Percentiles rank a stretch among this genome's conserved stretches.
Evolutionary conservation across 92 coral and sea anemone species (phyloP).

Genomic region (Phenganax stokvisi): DNA sequence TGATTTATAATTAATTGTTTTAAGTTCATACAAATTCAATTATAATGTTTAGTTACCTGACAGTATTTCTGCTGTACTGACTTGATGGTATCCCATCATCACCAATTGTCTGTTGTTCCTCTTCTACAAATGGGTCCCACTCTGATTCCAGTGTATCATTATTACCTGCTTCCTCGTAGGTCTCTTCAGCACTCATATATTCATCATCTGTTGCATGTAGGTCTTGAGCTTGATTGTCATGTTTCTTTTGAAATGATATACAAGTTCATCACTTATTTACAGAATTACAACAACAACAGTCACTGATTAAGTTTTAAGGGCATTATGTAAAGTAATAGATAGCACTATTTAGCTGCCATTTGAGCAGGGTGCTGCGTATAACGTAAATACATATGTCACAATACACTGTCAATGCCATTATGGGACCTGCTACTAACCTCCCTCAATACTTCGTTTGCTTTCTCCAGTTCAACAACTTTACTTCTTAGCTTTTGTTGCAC

Average conservation of each 20-base stretch:
- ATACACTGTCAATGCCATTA: not conserved
- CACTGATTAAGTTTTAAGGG: no score
- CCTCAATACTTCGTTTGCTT: not conserved
- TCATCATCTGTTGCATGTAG: not conserved
- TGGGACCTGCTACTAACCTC: not conserved
- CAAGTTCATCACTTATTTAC: not conserved
- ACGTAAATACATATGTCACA: not conserved
- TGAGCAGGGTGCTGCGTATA: not conserved
- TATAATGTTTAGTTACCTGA: not conserved
- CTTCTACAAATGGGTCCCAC: conserved; percentile 5
- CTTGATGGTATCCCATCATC: not conserved
- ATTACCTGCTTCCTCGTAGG: not conserved
- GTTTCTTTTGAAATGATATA: not conserved
- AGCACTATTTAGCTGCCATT: not conserved
- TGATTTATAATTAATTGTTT: not conserved
- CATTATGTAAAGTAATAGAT: not conserved
- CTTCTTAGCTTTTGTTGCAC: not conserved
- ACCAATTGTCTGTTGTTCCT: not conserved
- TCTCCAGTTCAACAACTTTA: not conserved
- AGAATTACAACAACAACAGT: no score
- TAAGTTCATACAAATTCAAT: not conserved
- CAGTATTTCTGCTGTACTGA: conserved; percentile 4
- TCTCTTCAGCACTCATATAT: not conserved
- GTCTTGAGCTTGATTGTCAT: conserved; percentile 3
- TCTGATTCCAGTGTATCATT: not conserved